Conservation (phyloP, 2,888 invertebrate species). For the Thyatira batis region DNA sequence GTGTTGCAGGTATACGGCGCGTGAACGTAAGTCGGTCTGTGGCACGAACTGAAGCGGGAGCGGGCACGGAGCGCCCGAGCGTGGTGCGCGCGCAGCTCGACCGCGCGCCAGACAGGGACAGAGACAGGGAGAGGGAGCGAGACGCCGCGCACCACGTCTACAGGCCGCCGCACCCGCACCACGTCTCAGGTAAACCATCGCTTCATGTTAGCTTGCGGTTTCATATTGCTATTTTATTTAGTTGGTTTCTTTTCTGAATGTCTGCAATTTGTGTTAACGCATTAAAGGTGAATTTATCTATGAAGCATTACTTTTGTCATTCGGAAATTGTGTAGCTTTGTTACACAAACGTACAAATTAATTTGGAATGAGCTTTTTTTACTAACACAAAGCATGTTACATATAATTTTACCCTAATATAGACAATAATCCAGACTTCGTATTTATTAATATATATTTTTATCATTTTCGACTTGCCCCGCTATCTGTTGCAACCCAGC, state of each 20-base stretch:
- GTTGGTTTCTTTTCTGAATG: no score
- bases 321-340: no score
- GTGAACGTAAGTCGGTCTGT: conserved; percentile 54
- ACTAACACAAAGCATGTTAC: no score
- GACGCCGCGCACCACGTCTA: conserved; percentile 69
- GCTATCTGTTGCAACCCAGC: conserved; percentile 30
- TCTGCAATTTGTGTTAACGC: no score
- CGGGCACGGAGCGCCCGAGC: conserved; percentile 72
- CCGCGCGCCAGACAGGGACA: conserved; percentile 60
- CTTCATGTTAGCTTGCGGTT: not conserved
- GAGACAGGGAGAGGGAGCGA: conserved; percentile 74
- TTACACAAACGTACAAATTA: no score
- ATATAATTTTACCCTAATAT: no score
- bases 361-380: no score
- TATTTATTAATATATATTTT: conserved; percentile 15
- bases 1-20: conserved; percentile 65
- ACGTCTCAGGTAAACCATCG: conserved; percentile 63
- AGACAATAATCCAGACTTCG: no score
- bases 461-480: conserved; percentile 11
- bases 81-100: conserved; percentile 78
- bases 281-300: no score
- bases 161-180: conserved; percentile 70
- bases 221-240: no score
- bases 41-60: conserved; percentile 34
- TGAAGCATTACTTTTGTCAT: no score